Base-by-base conservation (phyloP, 2,888 invertebrate genomes). In the Ganaspis brasiliensis region DNA sequence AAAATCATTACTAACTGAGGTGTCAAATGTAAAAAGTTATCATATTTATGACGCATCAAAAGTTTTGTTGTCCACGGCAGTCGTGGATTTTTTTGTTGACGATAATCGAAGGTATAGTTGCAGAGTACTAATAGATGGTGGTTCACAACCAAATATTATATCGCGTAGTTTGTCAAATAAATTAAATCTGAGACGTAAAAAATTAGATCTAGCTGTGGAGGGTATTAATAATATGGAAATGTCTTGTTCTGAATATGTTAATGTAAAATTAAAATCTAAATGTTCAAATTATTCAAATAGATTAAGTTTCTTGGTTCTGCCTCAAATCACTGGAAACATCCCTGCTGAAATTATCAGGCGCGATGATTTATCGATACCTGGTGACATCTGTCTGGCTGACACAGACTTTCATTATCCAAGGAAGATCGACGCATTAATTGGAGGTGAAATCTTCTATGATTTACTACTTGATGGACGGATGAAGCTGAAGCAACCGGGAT, bases 131-230 rank as follows among this genome's bases (percentile, higher is more conserved):
- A 67, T 76, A 35, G 76, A 76, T 35, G 19, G 14, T 0, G 76
- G 73, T n/a, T 73, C 76, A 0, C 57, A 76, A 24, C 49, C 76
- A 12, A 76, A 76, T 37, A 67, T 76, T 37, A 0, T 76, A 10
- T 67, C 70, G 9, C 31, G 26, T 1, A 24, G 16, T n/a, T 26
- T 76, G 37, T 16, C 75, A 72, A 35, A 59, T 57, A 21, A 21
- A 71, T 16, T 31, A 31, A 31, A 31, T 4, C 31, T 31, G 2
- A 31, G 6, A 31, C 2, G 31, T 4, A 31, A 31, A 26, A 26
- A 61, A 63, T 26, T 55, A 61, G 3, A 75, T 72, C 24, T 61
- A 35, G 2, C 61, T 37, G 31, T 31, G 3, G 31, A 31, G 6
- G 31, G 31, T 31, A 31, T 31, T 4, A 31, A 31, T 31, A 31